Conservation (phyloP, 2,797 vertebrate genomes). For the Hydrophis major region DNA sequence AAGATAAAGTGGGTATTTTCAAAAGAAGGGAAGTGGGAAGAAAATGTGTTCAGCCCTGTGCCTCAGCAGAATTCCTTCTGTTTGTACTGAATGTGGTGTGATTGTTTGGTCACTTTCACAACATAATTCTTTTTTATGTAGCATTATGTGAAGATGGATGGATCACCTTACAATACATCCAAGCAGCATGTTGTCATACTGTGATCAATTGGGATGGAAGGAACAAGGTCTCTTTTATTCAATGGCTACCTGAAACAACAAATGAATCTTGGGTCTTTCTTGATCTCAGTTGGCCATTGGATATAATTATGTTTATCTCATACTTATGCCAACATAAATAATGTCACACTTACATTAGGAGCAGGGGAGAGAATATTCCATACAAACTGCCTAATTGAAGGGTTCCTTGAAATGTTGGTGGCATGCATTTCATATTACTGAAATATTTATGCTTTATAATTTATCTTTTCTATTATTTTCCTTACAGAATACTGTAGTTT, state of each 20-base stretch:
- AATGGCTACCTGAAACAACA: fast-evolving
- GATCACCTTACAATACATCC: fast-evolving
- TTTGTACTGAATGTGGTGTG: conserved; percentile 25
- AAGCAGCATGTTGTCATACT: fast-evolving
- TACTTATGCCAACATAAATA: conserved; percentile 72
- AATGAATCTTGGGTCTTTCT: background rate
- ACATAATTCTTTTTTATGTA: background rate
- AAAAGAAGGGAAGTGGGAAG: background rate
- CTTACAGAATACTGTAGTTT: conserved; percentile 46
- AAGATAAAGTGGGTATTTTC: conserved; percentile 1
- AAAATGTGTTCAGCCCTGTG: background rate
- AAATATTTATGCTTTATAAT: conserved; percentile 49
- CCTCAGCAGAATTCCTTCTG: conserved; percentile 16
- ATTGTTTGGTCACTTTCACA: background rate
- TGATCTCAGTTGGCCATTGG: conserved; percentile 1
- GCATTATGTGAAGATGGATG: background rate
- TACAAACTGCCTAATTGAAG: conserved; percentile 64
- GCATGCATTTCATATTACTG: conserved; percentile 54
- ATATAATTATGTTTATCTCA: conserved; percentile 46
- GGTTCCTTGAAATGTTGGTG: conserved; percentile 65
- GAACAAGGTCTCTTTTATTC: background rate
- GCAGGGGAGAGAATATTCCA: conserved; percentile 48
- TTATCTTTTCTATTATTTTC: conserved; percentile 39
- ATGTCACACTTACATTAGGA: conserved; percentile 49
- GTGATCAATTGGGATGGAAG: background rate